Evolutionary conservation across 2,797 vertebrate species (phyloP).

Genomic region (Coracias cyanogaster): DNA sequence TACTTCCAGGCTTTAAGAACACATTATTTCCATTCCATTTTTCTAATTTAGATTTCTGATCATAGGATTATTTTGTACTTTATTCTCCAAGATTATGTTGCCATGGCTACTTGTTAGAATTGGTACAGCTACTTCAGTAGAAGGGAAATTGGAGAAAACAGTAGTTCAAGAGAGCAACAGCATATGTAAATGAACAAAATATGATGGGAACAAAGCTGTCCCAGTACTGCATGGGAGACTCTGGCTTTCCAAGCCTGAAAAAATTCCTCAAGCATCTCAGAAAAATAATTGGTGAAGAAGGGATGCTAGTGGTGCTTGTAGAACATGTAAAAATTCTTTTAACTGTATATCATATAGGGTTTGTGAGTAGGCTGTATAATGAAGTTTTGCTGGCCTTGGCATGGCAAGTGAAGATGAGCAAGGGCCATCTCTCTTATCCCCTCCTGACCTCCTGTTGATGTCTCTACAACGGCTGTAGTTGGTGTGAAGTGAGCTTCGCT

Average conservation of each 20-base stretch:
- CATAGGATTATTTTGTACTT: constrained; percentile 53
- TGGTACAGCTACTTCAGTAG: constrained; percentile 25
- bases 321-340: neutral
- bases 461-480: neutral
- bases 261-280: neutral
- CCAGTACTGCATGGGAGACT: neutral
- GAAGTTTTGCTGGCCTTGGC: neutral
- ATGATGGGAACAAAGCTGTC: neutral
- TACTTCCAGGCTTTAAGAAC: neutral
- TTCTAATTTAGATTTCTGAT: constrained; percentile 51
- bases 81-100: constrained; percentile 61
- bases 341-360: fast-evolving
- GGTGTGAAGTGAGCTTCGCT: neutral
- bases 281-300: neutral
- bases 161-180: constrained; percentile 38
- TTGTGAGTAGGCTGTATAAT: neutral
- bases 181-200: neutral
- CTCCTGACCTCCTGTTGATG: fast-evolving
- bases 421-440: neutral
- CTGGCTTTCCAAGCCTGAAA: neutral
- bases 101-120: constrained; percentile 57
- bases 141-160: constrained; percentile 46
- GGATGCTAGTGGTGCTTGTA: neutral
- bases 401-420: neutral
- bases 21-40: neutral